phyloP scores from a whole-genome alignment of 2,888 invertebrate genomes.

The Lydus trimaculatus region DNA sequence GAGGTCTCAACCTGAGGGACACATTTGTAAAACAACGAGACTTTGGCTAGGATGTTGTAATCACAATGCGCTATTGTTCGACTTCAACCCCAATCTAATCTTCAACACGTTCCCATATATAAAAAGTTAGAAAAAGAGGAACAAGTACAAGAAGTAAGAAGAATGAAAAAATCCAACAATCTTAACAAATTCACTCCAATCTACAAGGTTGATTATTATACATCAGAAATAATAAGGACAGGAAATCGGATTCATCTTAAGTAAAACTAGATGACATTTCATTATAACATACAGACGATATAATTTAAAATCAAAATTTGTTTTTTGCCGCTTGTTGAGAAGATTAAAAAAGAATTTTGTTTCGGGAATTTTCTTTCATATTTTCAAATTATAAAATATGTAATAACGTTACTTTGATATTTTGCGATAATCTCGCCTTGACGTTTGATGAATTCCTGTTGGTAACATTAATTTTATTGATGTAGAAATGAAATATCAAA shows the following conservation, averaged over 20 bases:
- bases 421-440: background rate
- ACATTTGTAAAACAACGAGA: slow-evolving; percentile 42
- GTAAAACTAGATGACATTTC: background rate
- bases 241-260: background rate
- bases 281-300: background rate
- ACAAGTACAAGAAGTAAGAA: background rate
- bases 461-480: background rate
- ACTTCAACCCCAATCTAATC: slow-evolving; percentile 26
- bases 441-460: background rate
- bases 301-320: slow-evolving; percentile 1
- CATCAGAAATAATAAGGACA: background rate
- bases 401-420: background rate
- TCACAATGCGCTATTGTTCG: slow-evolving; percentile 31
- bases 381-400: background rate
- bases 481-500: background rate
- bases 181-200: slow-evolving; percentile 1
- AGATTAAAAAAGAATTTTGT: background rate
- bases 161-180: background rate
- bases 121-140: background rate
- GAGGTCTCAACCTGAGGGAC: slow-evolving; percentile 43
- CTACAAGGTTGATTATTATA: background rate
- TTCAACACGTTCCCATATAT: slow-evolving; percentile 23
- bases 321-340: background rate
- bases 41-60: slow-evolving; percentile 27
- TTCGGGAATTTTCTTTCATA: background rate